phyloP scores from a whole-genome alignment of 2,888 invertebrate species.

The Eilema griseolum region DNA sequence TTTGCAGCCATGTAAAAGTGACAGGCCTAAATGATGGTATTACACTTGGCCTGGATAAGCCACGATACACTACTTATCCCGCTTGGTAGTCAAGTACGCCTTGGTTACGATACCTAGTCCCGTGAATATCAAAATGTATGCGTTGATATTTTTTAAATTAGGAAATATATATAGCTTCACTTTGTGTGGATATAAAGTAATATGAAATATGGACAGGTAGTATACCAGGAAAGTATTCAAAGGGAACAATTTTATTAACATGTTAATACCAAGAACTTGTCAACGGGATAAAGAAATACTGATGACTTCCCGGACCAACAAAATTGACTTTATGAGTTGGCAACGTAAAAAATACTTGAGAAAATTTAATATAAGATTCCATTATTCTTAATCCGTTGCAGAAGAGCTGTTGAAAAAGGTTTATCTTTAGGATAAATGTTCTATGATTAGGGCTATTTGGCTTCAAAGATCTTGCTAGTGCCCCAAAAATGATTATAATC shows the following conservation, averaged over 20 bases:
- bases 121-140: not conserved
- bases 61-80: too few species aligned
- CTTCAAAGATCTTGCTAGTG: too few species aligned
- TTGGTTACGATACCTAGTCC: not conserved
- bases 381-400: not conserved
- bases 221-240: slow-evolving; percentile 5
- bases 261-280: slow-evolving; percentile 14
- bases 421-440: too few species aligned
- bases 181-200: not conserved
- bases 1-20: too few species aligned
- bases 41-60: too few species aligned
- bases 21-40: too few species aligned
- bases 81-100: too few species aligned
- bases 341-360: not conserved
- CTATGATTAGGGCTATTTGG: too few species aligned
- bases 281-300: slow-evolving; percentile 20
- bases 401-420: too few species aligned
- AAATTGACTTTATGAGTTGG: not conserved
- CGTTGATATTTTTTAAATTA: not conserved
- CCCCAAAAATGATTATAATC: not conserved
- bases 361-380: not conserved
- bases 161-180: not conserved
- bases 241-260: slow-evolving; percentile 12
- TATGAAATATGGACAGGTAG: not conserved
- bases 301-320: not conserved